These are phyloP conservation scores for Scomber japonicus DNA, from an alignment of 2,113 vertebrate genomes.

Conservation along the genomic window DNA sequence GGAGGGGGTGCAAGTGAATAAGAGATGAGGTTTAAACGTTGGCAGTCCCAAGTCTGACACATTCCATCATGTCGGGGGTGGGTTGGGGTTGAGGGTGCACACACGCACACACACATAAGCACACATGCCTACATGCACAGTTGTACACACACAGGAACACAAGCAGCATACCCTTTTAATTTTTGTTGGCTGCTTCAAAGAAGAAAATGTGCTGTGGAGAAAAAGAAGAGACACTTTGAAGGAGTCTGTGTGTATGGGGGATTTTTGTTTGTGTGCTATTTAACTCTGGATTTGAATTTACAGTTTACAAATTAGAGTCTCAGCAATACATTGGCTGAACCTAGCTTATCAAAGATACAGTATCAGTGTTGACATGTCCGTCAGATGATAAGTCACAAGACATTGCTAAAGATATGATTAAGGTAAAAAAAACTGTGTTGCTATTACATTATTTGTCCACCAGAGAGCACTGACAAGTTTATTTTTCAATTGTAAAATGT, in stretches of 20 bases:
- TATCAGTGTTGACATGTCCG: background rate
- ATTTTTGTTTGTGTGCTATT: background rate
- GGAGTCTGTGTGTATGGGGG: conserved; percentile 22
- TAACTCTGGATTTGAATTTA: conserved; percentile 31
- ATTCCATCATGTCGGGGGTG: conserved; percentile 78
- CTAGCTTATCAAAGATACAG: background rate
- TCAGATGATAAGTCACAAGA: no score
- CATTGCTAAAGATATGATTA: background rate
- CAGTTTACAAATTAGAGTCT: background rate
- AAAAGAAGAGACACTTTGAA: background rate
- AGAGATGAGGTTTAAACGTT: conserved; percentile 86
- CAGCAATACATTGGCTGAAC: no score
- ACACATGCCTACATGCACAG: background rate
- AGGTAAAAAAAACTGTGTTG: background rate
- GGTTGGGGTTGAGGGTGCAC: conserved; percentile 22
- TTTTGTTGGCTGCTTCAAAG: conserved; percentile 46
- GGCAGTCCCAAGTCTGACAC: conserved; percentile 84
- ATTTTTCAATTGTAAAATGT: no score
- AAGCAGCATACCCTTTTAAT: conserved; percentile 23
- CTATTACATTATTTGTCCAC: background rate
- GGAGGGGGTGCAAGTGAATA: conserved; percentile 84
- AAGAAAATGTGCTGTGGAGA: conserved; percentile 27
- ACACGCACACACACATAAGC: background rate
- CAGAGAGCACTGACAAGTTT: background rate
- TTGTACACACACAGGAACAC: conserved; percentile 3